Conservation (phyloP, 2,797 vertebrate species). For the Pipistrellus pygmaeus region DNA sequence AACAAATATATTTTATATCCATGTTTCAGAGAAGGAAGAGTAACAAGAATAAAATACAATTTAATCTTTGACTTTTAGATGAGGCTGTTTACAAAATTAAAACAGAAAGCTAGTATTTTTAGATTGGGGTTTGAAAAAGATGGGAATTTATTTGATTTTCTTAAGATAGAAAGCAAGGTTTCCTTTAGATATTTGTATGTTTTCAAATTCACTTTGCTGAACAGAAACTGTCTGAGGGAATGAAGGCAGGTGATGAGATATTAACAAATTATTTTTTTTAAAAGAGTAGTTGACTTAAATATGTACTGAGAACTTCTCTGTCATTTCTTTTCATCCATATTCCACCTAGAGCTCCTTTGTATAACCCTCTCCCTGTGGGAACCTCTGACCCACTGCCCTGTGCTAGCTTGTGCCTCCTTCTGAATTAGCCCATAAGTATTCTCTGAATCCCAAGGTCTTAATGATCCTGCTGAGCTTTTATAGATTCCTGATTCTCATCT, state of each 20-base stretch:
- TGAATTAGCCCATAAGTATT: neutral
- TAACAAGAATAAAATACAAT: neutral
- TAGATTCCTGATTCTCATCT: neutral
- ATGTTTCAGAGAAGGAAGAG: neutral
- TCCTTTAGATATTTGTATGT: slow-evolving; percentile 45
- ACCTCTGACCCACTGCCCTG: neutral
- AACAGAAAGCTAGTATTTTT: slow-evolving; percentile 46
- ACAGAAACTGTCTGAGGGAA: neutral
- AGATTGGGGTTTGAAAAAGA: slow-evolving; percentile 9
- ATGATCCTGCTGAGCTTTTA: neutral
- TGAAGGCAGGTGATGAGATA: neutral
- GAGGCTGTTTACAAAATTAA: slow-evolving; percentile 60
- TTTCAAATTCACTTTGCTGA: slow-evolving; percentile 26
- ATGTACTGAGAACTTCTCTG: neutral
- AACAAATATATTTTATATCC: slow-evolving; percentile 44
- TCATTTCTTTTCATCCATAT: neutral
- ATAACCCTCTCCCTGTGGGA: neutral
- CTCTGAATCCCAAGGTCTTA: neutral
- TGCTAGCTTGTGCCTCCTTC: neutral
- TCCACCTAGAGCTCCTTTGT: neutral
- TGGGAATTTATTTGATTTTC: slow-evolving; percentile 15
- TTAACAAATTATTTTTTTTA: slow-evolving; percentile 43
- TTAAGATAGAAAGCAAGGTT: slow-evolving; percentile 18
- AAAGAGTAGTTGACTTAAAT: neutral
- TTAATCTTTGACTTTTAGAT: slow-evolving; percentile 54